Evolutionary conservation across 2,888 invertebrate genomes (phyloP), one percentile per base, ranked within the genome.

Genomic region (Steromphala cineraria): DNA sequence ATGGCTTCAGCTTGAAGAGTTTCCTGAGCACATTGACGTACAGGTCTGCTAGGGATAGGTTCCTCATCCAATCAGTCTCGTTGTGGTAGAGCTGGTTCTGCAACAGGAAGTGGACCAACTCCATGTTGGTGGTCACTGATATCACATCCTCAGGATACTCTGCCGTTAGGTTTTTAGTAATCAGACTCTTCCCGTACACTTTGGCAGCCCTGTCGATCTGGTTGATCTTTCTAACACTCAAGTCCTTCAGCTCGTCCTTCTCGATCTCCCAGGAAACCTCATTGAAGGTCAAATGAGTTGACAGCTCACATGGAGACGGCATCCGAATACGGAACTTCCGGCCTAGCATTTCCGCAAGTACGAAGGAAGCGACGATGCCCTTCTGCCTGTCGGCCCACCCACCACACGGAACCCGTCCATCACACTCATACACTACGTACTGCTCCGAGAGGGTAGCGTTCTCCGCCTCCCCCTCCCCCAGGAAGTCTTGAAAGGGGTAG

Each of bases 301-400:
- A 53, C 8, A 86, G 67, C 15, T 80, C 77, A 53, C 86, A 86
- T n/a, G 83, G 82, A 17, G 62, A 55, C 15, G 79, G 75, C 53
- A 84, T 83, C 75, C 78, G 56, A 52, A 86, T 81, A 21, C 76
- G 79, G 75, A 86, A 84, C 52, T 78, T 53, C 36, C 81, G 67
- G 15, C 81, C 82, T 17, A 82, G 67, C 15, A 80, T 71, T n/a
- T 78, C 24, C 0, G 86, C 81, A 17, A 82, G n/a, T 19, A 83
- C 79, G 71, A 71, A 86, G 2, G 80, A 19, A 10, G 79, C 52
- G 28, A 86, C 76, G n/a, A 86, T 81, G 7, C 86, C 86, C 24
- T 81, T 80, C 52, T 85, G 79, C 0, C 86, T 40, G 79, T 86
- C 84, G 2, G 79, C 86, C 83, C 83, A 86, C 3, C 86, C 86